Conservation (phyloP, 1,140 invertebrate genomes). For the Eriosoma lanigerum region DNA sequence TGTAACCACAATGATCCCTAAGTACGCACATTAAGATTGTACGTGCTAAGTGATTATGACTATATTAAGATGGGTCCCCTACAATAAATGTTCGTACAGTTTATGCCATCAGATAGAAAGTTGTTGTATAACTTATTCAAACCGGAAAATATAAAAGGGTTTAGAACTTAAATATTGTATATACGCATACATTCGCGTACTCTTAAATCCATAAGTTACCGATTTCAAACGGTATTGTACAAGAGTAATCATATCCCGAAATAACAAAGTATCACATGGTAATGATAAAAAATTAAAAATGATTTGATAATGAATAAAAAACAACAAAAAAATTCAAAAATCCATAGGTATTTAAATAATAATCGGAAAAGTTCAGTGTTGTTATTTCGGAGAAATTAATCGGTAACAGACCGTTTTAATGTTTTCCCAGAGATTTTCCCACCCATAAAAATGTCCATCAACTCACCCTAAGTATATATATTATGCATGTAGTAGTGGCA, state of each 20-base stretch:
- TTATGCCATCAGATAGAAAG: constrained; percentile 30
- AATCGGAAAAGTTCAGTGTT: neutral
- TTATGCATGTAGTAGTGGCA: neutral
- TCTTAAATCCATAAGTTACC: constrained; percentile 29
- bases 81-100: neutral
- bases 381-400: constrained; percentile 31
- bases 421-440: constrained; percentile 21
- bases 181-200: neutral
- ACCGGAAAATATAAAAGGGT: constrained; percentile 41
- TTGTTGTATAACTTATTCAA: constrained; percentile 22
- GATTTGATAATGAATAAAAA: no score
- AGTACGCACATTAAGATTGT: constrained; percentile 42
- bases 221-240: neutral
- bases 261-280: no score
- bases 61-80: constrained; percentile 33
- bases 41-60: constrained; percentile 32
- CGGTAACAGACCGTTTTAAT: constrained; percentile 37
- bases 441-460: constrained; percentile 38
- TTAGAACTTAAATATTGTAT: neutral
- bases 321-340: constrained; percentile 41
- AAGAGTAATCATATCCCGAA: constrained; percentile 16
- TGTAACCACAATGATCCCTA: neutral
- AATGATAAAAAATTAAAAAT: no score
- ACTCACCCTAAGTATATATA: neutral
- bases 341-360: neutral